phyloP scores from a whole-genome alignment of 1,140 invertebrate genomes.

The Cyphomyrmex costatus region DNA sequence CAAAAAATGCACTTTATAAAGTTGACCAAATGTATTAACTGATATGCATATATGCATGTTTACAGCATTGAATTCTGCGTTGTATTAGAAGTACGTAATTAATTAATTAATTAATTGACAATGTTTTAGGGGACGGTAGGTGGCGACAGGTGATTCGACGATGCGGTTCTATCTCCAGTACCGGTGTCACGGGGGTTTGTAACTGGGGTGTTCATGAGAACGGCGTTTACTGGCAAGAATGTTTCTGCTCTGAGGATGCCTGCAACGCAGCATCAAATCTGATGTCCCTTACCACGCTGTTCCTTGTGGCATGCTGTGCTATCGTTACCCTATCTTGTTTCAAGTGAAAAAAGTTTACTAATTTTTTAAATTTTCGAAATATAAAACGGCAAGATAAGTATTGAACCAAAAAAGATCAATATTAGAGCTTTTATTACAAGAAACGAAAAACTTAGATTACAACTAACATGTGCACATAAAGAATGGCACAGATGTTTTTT shows the following conservation, averaged over 20 bases:
- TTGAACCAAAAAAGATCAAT: neutral
- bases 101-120: constrained; percentile 47
- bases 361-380: neutral
- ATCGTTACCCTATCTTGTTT: constrained; percentile 31
- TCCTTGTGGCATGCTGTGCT: neutral
- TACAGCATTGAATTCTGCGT: neutral
- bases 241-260: constrained; percentile 95
- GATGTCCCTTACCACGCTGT: constrained; percentile 25
- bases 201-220: constrained; percentile 98
- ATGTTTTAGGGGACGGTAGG: constrained; percentile 93
- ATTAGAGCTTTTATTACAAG: neutral
- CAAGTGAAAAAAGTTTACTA: neutral
- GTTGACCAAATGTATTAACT: neutral
- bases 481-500: constrained; percentile 9
- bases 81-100: neutral
- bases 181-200: constrained; percentile 96
- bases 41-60: neutral
- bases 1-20: neutral
- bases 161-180: constrained; percentile 96
- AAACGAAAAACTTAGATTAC: neutral
- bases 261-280: constrained; percentile 89
- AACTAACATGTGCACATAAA: neutral
- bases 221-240: constrained; percentile 98
- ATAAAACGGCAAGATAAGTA: constrained; percentile 1
- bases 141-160: constrained; percentile 96